A percentile compares a stretch with the other conserved stretches of the same genome.
Conservation (phyloP, 2,888 invertebrate genomes). For the Rhagonycha fulva region DNA sequence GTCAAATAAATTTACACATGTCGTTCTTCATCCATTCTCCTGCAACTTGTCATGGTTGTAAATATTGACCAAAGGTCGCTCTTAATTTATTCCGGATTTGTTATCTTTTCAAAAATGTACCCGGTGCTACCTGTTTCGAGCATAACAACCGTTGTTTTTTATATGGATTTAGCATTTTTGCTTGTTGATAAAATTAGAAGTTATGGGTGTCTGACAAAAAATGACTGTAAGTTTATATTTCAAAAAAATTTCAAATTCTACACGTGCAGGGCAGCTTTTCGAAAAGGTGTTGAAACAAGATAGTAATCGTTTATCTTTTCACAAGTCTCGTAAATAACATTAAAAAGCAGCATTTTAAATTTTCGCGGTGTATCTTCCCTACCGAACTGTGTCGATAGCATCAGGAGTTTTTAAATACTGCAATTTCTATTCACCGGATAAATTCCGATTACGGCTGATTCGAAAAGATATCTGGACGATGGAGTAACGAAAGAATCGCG, state of each 20-base stretch:
- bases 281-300: slow-evolving; percentile 11
- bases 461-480: neutral
- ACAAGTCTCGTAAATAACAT: slow-evolving; percentile 6
- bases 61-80: neutral
- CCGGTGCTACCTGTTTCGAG: neutral
- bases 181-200: neutral
- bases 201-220: neutral
- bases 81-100: neutral
- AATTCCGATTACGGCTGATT: slow-evolving; percentile 5
- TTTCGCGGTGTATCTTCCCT: neutral
- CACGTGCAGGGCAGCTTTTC: neutral
- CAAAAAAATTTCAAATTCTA: neutral
- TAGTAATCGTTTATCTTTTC: neutral
- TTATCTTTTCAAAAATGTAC: neutral
- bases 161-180: neutral
- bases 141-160: neutral
- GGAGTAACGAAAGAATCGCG: slow-evolving; percentile 13
- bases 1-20: neutral
- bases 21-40: neutral
- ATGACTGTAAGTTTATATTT: neutral
- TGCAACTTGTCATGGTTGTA: neutral
- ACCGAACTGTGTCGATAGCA: slow-evolving; percentile 10
- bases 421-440: slow-evolving; percentile 36
- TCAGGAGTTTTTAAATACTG: slow-evolving; percentile 28
- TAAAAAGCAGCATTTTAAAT: slow-evolving; percentile 9